Evolutionary conservation across 1,140 invertebrate species (phyloP).

Genomic region (Hirudo medicinalis): DNA sequence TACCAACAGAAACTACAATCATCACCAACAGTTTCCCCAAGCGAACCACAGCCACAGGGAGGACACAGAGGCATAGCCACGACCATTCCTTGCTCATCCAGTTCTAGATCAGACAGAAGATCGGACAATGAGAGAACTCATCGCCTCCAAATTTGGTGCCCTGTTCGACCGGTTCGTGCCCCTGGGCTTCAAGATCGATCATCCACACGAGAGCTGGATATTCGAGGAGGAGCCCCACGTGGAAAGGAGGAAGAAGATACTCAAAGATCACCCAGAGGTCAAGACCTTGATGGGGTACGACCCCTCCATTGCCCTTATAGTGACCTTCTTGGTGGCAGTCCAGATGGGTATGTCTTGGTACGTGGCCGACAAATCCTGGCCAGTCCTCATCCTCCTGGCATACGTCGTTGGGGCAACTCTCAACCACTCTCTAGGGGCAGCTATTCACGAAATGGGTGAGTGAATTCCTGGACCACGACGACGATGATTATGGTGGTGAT

Average conservation of each 20-base stretch:
- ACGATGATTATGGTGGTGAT: too few relatives aligned
- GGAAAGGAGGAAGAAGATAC: constrained; percentile 32
- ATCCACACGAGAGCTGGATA: constrained; percentile 29
- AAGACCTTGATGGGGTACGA: constrained; percentile 40
- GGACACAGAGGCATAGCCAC: not conserved
- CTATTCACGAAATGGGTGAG: constrained; percentile 38
- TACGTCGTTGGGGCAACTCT: constrained; percentile 36
- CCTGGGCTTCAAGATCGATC: constrained; percentile 13
- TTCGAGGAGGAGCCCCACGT: constrained; percentile 36
- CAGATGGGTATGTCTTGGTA: constrained; percentile 31
- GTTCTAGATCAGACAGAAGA: not conserved
- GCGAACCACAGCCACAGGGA: not conserved
- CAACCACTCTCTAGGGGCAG: constrained; percentile 39
- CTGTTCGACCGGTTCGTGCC: constrained; percentile 13
- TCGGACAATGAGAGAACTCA: not conserved
- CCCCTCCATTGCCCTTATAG: constrained; percentile 31
- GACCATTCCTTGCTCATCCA: not conserved
- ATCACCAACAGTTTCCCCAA: not conserved
- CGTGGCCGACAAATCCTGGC: constrained; percentile 32
- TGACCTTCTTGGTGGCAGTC: constrained; percentile 27
- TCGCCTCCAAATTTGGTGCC: constrained; percentile 1
- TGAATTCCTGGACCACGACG: not conserved
- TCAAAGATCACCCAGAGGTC: constrained; percentile 39
- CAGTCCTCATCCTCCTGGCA: constrained; percentile 29
- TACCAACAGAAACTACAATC: too few relatives aligned